Conservation (phyloP, 2,888 invertebrate species). For the Girardia tigrina region DNA sequence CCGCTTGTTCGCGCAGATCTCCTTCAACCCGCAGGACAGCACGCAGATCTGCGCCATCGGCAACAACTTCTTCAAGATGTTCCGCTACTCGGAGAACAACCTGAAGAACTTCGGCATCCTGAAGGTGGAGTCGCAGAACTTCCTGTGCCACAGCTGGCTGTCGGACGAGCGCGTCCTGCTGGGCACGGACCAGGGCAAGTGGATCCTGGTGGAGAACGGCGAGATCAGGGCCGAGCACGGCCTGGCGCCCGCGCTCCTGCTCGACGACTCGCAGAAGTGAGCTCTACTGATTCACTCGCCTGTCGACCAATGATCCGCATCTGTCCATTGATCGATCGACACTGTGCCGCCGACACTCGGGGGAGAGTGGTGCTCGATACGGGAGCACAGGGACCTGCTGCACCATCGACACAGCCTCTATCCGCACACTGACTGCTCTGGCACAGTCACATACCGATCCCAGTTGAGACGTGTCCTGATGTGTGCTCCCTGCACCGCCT, state of each 20-base stretch:
- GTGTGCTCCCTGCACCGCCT: too few species aligned
- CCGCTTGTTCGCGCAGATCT: conserved; percentile 54
- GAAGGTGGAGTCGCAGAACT: conserved; percentile 64
- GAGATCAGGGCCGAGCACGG: conserved; percentile 57
- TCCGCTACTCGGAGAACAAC: conserved; percentile 64
- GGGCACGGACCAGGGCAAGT: conserved; percentile 64
- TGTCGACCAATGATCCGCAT: too few species aligned
- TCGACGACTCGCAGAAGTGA: neutral
- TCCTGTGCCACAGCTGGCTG: conserved; percentile 67
- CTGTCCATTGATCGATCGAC: too few species aligned
- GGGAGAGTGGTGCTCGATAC: too few species aligned
- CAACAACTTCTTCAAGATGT: conserved; percentile 60
- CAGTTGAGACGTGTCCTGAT: too few species aligned
- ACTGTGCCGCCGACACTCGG: too few species aligned
- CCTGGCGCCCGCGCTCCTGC: conserved; percentile 38
- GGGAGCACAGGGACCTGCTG: too few species aligned
- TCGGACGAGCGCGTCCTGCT: conserved; percentile 67
- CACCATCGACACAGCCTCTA: too few species aligned
- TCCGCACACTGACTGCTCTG: too few species aligned
- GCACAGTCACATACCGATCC: too few species aligned
- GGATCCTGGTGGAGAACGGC: conserved; percentile 70
- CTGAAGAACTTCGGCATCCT: conserved; percentile 72
- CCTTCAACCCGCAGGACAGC: conserved; percentile 64
- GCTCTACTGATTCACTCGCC: neutral
- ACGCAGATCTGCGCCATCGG: conserved; percentile 61